Evolutionary conservation across 2,113 vertebrate genomes (phyloP), one percentile per base, ranked within the genome.

Genomic region (Phycodurus eques): DNA sequence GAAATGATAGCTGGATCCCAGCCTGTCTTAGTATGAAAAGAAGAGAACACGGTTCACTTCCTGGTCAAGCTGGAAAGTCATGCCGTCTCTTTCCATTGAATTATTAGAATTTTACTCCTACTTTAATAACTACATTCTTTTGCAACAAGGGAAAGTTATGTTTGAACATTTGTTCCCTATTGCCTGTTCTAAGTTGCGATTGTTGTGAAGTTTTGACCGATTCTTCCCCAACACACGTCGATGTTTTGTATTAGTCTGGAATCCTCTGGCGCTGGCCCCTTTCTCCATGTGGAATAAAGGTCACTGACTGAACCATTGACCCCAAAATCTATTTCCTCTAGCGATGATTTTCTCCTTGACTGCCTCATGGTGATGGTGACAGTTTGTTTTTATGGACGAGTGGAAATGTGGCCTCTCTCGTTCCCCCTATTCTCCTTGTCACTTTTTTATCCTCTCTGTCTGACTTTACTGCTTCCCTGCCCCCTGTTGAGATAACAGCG

Each of bases 301-400:
- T 75, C 88, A 51, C 86, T 79, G 79, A 59, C 39, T 49, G 72
- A 85, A 84, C 90, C 72, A 71, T 56, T 85, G 90, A 91, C 84
- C 82, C 84, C 86, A 81, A 92, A 92, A 94, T 93, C 90, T 91
- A 85, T 93, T 92, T 88, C 93, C 77, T 53, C 65, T 75, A 66
- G 79, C 82, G 83, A 80, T 89, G 87, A 90, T 92, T 95, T 94
- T 95, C 89, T 85, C 73, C 90, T 83, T 67, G 79, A 72, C 77
- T 86, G 83, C 83, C 62, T 86, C 11, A 56, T 17, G 1, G 67
- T 83, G 85, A 86, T 85, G 78, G 68, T 81, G 70, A 81, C 73
- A 75, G 72, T 88, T 88, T 85, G 66, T 72, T 87, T 85, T 88
- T 81, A 77, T 43, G 57, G 80, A 90, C 90, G 88, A 72, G 87